Conservation (phyloP, 2,797 vertebrate genomes). For the Rostrhamus sociabilis region DNA sequence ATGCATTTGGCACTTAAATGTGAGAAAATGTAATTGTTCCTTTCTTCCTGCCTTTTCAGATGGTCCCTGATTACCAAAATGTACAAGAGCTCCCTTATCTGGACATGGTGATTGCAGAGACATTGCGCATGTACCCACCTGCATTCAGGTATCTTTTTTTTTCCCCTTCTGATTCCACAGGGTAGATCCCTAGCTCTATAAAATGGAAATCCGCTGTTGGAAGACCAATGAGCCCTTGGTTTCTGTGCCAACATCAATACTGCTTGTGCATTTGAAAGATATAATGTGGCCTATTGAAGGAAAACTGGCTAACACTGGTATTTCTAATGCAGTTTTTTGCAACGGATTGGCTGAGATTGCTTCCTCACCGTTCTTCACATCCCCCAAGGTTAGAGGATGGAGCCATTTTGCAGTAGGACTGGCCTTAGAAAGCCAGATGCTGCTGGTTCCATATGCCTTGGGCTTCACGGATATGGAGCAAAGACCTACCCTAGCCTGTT, state of each 20-base stretch:
- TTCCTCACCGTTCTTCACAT: neutral
- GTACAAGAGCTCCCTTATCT: slow-evolving; percentile 90
- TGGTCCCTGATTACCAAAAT: slow-evolving; percentile 81
- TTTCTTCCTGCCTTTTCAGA: slow-evolving; percentile 70
- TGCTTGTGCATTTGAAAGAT: neutral
- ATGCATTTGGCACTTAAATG: slow-evolving; percentile 16
- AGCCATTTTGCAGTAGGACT: neutral
- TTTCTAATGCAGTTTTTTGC: neutral
- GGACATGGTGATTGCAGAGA: slow-evolving; percentile 93
- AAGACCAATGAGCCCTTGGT: neutral
- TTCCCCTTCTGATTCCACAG: neutral
- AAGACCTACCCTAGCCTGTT: neutral
- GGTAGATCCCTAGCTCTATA: neutral
- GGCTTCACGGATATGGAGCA: rapidly evolving
- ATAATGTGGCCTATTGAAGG: neutral
- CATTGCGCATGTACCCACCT: slow-evolving; percentile 91
- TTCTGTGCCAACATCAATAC: neutral
- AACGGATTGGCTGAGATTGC: neutral
- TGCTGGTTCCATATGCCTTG: neutral
- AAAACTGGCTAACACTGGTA: neutral
- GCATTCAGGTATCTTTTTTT: slow-evolving; percentile 84
- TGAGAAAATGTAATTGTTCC: slow-evolving; percentile 27
- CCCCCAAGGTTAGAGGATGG: neutral
- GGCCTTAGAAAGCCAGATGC: neutral
- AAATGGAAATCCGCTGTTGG: neutral